These are phyloP conservation scores for Sesamia nonagrioides DNA, from an alignment of 1,140 invertebrate genomes.

Conservation along the genomic window DNA sequence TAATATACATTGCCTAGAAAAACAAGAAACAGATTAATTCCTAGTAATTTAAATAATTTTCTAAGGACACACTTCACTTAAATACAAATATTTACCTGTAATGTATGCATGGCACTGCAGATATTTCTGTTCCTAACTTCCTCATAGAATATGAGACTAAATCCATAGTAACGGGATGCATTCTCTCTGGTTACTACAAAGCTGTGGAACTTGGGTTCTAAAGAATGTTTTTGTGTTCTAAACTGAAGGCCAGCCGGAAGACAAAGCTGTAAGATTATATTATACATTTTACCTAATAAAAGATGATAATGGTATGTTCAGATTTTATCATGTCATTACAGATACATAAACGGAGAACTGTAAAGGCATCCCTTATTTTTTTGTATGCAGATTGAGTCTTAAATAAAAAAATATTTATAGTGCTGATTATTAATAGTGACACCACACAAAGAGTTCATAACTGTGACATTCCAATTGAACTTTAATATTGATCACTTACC, in stretches of 20 bases:
- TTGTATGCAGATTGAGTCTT: not conserved
- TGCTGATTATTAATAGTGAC: not conserved
- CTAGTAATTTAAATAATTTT: constrained; percentile 13
- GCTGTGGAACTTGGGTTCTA: constrained; percentile 97
- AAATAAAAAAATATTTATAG: not conserved
- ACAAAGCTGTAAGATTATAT: constrained; percentile 92
- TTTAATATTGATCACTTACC: constrained; percentile 88
- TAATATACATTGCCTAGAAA: constrained; percentile 95
- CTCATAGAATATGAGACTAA: constrained; percentile 98
- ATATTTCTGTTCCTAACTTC: constrained; percentile 97
- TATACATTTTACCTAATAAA: not conserved
- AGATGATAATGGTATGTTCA: not conserved
- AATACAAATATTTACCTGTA: constrained; percentile 89
- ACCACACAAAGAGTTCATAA: constrained; percentile 29
- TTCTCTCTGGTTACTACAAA: constrained; percentile 99
- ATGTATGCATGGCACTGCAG: constrained; percentile 97
- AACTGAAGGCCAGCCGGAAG: constrained; percentile 97
- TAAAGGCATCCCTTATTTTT: not conserved
- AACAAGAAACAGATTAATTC: not conserved
- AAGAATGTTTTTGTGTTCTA: constrained; percentile 96
- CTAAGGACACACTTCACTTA: not conserved
- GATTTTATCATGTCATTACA: not conserved
- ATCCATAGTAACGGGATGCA: constrained; percentile 97
- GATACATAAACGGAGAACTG: not conserved
- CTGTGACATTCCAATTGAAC: not conserved